phyloP scores from a whole-genome alignment of 2,113 vertebrate species.

The Antechinus stuartii region DNA sequence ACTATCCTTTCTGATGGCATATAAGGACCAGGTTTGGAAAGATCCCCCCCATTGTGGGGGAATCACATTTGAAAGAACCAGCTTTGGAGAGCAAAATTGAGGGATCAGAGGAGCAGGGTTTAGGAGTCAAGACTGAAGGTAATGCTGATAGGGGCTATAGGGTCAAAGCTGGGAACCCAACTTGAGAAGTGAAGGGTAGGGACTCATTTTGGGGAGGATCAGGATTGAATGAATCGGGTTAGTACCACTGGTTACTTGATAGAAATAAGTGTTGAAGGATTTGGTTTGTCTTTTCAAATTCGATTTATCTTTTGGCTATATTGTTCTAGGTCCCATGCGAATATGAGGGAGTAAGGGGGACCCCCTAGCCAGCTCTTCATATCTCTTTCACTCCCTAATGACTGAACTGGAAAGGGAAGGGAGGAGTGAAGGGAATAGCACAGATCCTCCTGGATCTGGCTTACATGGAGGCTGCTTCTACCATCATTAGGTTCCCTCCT shows the following conservation, averaged over 20 bases:
- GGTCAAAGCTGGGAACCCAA: background rate
- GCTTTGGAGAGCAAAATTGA: background rate
- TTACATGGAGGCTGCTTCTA: background rate
- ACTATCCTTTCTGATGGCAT: background rate
- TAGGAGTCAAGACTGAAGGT: background rate
- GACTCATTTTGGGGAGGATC: background rate
- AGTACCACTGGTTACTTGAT: background rate
- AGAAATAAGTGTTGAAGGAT: background rate
- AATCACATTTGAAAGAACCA: background rate
- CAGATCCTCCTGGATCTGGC: background rate
- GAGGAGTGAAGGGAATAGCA: background rate
- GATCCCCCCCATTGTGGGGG: background rate
- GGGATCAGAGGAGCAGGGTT: background rate
- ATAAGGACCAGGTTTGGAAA: background rate
- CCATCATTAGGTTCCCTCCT: background rate
- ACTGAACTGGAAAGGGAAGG: background rate
- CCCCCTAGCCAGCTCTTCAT: background rate
- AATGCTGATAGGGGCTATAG: background rate
- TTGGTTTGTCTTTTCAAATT: background rate
- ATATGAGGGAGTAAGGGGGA: background rate
- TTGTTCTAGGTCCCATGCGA: background rate
- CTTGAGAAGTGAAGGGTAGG: background rate
- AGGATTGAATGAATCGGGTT: background rate
- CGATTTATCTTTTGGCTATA: background rate
- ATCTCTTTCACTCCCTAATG: background rate